Evolutionary conservation across 92 coral and sea anemone species (phyloP), one percentile per base, ranked within the genome.

Genomic region (Nematostella vectensis): DNA sequence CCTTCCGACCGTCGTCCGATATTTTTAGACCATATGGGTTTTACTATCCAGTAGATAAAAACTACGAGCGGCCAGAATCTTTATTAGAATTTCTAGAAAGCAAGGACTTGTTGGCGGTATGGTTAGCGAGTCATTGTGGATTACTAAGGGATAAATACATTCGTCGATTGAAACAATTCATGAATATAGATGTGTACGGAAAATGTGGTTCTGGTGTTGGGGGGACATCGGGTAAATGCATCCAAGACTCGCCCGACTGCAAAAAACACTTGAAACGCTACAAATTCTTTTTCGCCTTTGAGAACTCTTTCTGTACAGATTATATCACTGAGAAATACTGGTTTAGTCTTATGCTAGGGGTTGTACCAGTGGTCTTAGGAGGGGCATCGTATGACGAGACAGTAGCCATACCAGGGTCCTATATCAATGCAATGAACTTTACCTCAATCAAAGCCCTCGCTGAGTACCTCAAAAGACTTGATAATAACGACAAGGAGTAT

Each of bases 301-400:
- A 80, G 60, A 80, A 80, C 43, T 43, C 68, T 3, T 58, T 56
- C 48, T 80, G 88, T 31, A 40, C 67, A 19, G 81, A 80, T 29
- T 80, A 80, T 38, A 53, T 80, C 24, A 80, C 87, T 0, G 81
- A 80, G 68, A 80, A 74, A 31, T 80, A 74, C 39, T 80, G 81
- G 77, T 31, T n/a, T 10, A 42, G 51, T 21, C 49, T 77, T 1
- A 21, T 57, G 26, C 11, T 50, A 9, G 74, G 69, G 1, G 52
- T 77, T 13, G 81, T 80, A 11, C 87, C 87, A 25, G 56, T 80
- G 4, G 81, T 74, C 2, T 62, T 80, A 73, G 81, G 77, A 0
- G 80, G 81, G 0, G 81, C 72, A 3, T 62, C 50, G 9, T 68
- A 80, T 38, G 45, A 57, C 2, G 4, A 66, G 6, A 65, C 67